Percentiles rank a stretch among this genome's conserved stretches.
phyloP scores from a whole-genome alignment of 2,888 invertebrate genomes.

The Choristoneura rosaceana region DNA sequence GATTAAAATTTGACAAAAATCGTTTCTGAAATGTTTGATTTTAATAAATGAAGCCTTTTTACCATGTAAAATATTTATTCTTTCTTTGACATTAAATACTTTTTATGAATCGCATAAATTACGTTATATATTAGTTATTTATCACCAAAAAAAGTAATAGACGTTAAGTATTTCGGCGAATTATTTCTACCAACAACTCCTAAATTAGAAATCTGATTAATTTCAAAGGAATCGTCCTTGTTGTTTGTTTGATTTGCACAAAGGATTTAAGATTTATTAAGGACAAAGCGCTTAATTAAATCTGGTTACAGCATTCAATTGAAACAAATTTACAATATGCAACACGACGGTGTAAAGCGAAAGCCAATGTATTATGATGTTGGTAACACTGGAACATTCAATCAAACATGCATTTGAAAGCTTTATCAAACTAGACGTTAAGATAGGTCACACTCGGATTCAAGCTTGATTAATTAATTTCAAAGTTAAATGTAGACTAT shows the following conservation, averaged over 20 bases:
- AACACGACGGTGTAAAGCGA: background rate
- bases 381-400: background rate
- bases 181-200: background rate
- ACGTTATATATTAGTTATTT: no score
- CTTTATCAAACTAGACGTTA: no score
- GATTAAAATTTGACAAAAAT: no score
- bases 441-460: no score
- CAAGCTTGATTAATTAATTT: no score
- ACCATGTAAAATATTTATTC: no score
- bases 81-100: no score
- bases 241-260: slow-evolving; percentile 16
- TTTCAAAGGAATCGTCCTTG: background rate
- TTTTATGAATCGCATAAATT: no score
- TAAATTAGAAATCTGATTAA: slow-evolving; percentile 10
- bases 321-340: background rate
- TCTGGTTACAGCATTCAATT: slow-evolving; percentile 6
- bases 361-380: no score
- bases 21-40: no score
- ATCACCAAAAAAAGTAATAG: background rate
- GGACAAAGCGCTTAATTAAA: slow-evolving; percentile 16
- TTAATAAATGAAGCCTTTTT: no score
- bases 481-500: background rate
- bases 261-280: slow-evolving; percentile 9
- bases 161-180: background rate
- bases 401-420: background rate